Base-by-base conservation (phyloP, 2,797 vertebrate species). In the Sebastes umbrosus region DNA sequence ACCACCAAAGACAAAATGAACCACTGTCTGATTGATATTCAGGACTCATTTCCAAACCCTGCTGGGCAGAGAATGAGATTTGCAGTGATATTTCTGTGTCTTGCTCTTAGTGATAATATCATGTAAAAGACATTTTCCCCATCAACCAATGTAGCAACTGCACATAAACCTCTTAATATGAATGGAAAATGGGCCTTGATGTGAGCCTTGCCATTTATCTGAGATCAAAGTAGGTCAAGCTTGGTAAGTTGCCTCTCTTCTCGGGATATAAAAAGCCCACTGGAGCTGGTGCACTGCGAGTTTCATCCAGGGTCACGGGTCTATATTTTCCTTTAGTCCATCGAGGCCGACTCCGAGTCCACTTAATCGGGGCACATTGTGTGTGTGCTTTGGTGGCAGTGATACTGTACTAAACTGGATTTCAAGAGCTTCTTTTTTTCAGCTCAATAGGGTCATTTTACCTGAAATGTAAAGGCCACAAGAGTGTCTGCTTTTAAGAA, bases 141-240 rank as follows among this genome's bases (percentile, higher is more conserved):
- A 10, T 57, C 39, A 25, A n/a, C 16, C 11, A 69, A 1, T 32
- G 25, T 43, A 54, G 43, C 60, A 67, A 25, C 11, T 67, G 36
- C 29, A 32, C 59, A 64, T 29, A 80, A 46, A 63, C 13, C 29
- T 65, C 43, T 34, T 69, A 9, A 10, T 77, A 22, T 73, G 62
- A 75, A 58, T 54, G 59, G 31, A 78, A 78, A 83, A 34, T 12
- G 13, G n/a, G 50, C n/a, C 58, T 72, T 57, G 20, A 59, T 63
- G 59, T 73, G 29, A 58, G 65, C 62, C 58, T 80, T 36, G 13
- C 31, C 14, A 64, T 89, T 80, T 77, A 85, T 90, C 77, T 87
- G 50, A 80, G 81, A 90, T 90, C 82, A 75, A 94, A 94, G 80
- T 93, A 92, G 93, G 88, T 94, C 90, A 88, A 50, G 58, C 75